These are phyloP conservation scores for Ectropis crepuscularia DNA, from an alignment of 2,888 invertebrate genomes.

Conservation along the genomic window DNA sequence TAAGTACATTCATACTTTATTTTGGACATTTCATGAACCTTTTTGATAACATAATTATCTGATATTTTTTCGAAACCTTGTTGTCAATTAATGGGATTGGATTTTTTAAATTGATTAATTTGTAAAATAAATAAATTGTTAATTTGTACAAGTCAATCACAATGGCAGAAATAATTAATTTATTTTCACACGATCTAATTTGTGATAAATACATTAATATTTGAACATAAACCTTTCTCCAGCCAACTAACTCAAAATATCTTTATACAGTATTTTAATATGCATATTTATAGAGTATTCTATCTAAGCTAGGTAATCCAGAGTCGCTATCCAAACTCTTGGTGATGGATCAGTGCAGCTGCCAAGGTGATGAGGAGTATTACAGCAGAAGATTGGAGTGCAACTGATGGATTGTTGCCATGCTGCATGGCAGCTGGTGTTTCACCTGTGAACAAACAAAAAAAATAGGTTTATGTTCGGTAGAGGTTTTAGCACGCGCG, in stretches of 20 bases:
- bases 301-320: slow-evolving; percentile 14
- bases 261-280: slow-evolving; percentile 13
- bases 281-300: slow-evolving; percentile 5
- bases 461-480: background rate
- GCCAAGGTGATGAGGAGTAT: slow-evolving; percentile 50
- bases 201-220: too few relatives aligned
- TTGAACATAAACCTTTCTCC: slow-evolving; percentile 18
- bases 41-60: too few relatives aligned
- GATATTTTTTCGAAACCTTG: too few relatives aligned
- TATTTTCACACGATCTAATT: too few relatives aligned
- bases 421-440: slow-evolving; percentile 91
- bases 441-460: slow-evolving; percentile 82
- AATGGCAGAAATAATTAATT: too few relatives aligned
- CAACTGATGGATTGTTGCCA: slow-evolving; percentile 82
- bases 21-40: too few relatives aligned
- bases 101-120: too few relatives aligned
- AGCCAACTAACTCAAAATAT: slow-evolving; percentile 7
- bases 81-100: too few relatives aligned
- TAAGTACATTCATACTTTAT: too few relatives aligned
- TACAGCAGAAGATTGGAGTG: slow-evolving; percentile 48
- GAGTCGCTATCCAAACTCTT: slow-evolving; percentile 68
- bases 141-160: too few relatives aligned
- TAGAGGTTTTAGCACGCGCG: too few relatives aligned
- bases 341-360: slow-evolving; percentile 53
- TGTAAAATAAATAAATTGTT: too few relatives aligned